Conservation (phyloP, 2,888 invertebrate species). For the Periphyllus acericola region DNA sequence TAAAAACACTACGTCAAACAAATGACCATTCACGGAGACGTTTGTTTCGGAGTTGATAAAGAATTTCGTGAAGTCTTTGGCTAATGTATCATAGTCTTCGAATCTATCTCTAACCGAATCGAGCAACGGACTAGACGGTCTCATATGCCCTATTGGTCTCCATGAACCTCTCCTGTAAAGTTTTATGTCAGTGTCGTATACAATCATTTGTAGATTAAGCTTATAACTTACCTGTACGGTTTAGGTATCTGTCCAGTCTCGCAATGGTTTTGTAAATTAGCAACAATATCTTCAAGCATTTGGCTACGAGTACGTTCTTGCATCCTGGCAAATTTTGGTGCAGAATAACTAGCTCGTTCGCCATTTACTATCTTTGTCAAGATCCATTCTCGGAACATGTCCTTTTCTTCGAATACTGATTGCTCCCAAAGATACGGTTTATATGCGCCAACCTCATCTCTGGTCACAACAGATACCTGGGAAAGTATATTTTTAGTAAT, state of each 20-base stretch:
- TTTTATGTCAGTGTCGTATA: not conserved
- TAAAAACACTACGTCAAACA: constrained; percentile 90
- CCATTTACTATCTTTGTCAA: constrained; percentile 94
- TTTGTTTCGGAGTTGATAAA: constrained; percentile 88
- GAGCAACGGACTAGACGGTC: constrained; percentile 89
- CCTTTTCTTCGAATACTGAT: constrained; percentile 91
- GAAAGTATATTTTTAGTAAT: not conserved
- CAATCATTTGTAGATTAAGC: not conserved
- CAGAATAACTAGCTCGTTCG: constrained; percentile 91
- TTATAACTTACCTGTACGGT: constrained; percentile 77
- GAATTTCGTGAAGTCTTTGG: constrained; percentile 89
- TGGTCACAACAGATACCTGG: constrained; percentile 85
- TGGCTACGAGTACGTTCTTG: constrained; percentile 88
- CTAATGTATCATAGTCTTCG: constrained; percentile 92
- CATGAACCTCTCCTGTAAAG: constrained; percentile 78
- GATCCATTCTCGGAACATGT: constrained; percentile 95
- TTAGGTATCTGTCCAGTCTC: constrained; percentile 96
- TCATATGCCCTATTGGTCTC: constrained; percentile 94
- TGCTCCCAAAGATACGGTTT: constrained; percentile 96
- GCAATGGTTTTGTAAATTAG: constrained; percentile 91
- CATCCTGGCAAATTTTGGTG: constrained; percentile 94
- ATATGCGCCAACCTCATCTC: constrained; percentile 95
- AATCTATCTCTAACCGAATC: constrained; percentile 94
- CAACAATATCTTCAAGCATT: constrained; percentile 94
- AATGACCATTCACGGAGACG: constrained; percentile 79